A percentile compares a stretch with the other conserved stretches of the same genome.
Conservation (phyloP, 2,888 invertebrate species). For the Dolichopus griseipennis region DNA sequence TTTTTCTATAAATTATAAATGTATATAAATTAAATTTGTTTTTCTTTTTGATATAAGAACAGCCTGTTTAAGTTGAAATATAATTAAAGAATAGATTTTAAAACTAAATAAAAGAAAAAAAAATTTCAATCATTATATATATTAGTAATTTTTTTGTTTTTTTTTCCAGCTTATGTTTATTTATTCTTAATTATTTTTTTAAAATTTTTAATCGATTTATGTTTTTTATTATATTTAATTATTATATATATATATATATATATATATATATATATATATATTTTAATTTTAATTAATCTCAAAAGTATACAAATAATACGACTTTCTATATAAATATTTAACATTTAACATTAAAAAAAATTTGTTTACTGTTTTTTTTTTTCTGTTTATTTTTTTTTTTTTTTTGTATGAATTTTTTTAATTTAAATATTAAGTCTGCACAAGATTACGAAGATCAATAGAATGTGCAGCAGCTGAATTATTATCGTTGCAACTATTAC, state of each 20-base stretch:
- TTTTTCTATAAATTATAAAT: no score
- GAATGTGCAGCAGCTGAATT: conserved; percentile 13
- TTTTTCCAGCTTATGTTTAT: background rate
- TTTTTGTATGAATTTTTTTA: background rate
- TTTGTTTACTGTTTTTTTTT: background rate
- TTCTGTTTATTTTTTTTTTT: conserved; percentile 11
- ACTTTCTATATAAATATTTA: background rate
- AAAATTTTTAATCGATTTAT: no score
- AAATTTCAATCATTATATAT: conserved; percentile 2
- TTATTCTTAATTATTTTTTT: background rate
- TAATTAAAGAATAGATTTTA: background rate
- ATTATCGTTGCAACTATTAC: conserved; percentile 24
- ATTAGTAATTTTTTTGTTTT: background rate
- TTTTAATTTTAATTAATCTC: background rate
- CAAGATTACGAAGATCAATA: conserved; percentile 38
- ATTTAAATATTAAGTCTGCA: conserved; percentile 34
- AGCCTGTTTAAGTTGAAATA: background rate
- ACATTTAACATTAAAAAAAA: conserved; percentile 4
- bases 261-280: background rate
- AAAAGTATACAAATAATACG: conserved; percentile 2
- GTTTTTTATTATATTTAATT: background rate
- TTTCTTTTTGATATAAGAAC: background rate
- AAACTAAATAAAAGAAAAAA: background rate
- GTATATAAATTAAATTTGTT: no score
- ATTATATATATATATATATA: background rate